Evolutionary conservation across 1,140 invertebrate species (phyloP).

Genomic region (Galleria mellonella): DNA sequence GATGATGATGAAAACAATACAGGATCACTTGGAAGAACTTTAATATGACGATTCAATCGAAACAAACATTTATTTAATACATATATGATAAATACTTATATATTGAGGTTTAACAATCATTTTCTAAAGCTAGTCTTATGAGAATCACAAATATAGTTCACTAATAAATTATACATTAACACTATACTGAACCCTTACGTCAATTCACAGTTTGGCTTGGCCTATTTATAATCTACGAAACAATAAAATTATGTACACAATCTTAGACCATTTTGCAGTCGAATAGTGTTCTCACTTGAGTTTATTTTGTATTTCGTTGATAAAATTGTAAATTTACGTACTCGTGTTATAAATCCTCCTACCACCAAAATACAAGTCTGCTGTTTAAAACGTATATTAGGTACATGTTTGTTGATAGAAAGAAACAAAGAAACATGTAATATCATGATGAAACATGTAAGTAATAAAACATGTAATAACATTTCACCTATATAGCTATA

Average conservation of each 20-base stretch:
- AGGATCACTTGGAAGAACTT: constrained; percentile 21
- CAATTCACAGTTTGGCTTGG: constrained; percentile 49
- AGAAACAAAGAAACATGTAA: no score
- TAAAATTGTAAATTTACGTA: no score
- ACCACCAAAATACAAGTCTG: no score
- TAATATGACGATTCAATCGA: constrained; percentile 17
- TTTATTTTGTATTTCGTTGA: no score
- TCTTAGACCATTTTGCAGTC: constrained; percentile 21
- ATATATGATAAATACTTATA: constrained; percentile 9
- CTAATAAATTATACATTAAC: not conserved
- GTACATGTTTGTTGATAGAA: no score
- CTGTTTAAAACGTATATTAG: no score
- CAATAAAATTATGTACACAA: constrained; percentile 35
- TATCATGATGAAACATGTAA: no score
- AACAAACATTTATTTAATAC: constrained; percentile 18
- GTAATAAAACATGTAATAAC: no score
- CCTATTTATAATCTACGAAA: constrained; percentile 30
- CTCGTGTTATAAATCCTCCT: no score
- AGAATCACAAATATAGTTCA: constrained; percentile 18
- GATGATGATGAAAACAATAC: not conserved
- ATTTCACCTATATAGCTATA: no score
- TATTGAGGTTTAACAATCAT: constrained; percentile 9
- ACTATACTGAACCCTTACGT: constrained; percentile 12
- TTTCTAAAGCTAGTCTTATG: constrained; percentile 5
- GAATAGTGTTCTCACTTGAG: not conserved